A percentile compares a stretch with the other conserved stretches of the same genome.
These are phyloP conservation scores for Tetheella fluctuosa DNA, from an alignment of 2,888 invertebrate genomes.

Conservation along the genomic window DNA sequence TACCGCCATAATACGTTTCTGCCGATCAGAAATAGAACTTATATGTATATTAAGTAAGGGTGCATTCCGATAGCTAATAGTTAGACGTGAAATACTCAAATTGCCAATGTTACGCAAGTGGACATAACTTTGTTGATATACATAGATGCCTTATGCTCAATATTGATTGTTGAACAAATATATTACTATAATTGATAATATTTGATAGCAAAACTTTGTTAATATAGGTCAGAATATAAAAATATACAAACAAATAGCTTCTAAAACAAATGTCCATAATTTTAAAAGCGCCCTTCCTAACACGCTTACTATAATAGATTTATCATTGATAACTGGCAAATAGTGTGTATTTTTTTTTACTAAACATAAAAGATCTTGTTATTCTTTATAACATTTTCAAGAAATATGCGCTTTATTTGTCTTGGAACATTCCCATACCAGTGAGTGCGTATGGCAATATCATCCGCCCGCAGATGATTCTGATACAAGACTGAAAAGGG, in stretches of 20 bases:
- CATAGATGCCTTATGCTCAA: neutral
- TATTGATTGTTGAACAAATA: neutral
- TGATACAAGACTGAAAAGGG: too few relatives aligned
- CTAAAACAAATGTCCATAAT: conserved; percentile 1
- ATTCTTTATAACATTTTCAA: too few relatives aligned
- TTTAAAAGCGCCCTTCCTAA: neutral
- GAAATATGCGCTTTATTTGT: too few relatives aligned
- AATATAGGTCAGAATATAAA: neutral
- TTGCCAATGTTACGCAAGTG: neutral
- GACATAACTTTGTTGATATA: neutral
- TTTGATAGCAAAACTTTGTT: neutral
- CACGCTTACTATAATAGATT: neutral
- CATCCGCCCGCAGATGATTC: too few relatives aligned
- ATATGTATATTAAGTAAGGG: neutral
- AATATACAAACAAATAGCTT: conserved; percentile 1
- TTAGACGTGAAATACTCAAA: neutral
- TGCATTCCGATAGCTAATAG: neutral
- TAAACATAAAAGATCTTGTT: neutral
- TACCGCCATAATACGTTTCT: neutral
- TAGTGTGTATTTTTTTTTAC: neutral
- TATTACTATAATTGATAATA: neutral
- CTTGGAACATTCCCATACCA: too few relatives aligned
- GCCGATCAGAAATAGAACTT: neutral
- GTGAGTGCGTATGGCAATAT: too few relatives aligned
- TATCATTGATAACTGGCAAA: neutral